Evolutionary conservation across 2,113 vertebrate species (phyloP).

Genomic region (Heterochromis multidens): DNA sequence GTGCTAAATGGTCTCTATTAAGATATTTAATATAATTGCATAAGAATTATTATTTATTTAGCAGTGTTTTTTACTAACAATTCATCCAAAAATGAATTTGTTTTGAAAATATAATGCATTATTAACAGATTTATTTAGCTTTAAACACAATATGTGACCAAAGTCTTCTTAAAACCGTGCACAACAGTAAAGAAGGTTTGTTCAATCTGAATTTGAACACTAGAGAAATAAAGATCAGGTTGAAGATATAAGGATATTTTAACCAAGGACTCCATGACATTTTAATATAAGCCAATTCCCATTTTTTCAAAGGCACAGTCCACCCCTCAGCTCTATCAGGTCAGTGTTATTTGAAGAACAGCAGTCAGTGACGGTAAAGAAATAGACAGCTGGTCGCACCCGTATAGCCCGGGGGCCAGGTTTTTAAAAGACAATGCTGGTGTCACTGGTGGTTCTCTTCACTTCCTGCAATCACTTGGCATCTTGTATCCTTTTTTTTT

Average conservation of each 20-base stretch:
- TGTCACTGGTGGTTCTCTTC: background rate
- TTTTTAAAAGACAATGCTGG: background rate
- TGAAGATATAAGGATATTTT: background rate
- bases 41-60: background rate
- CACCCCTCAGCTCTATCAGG: background rate
- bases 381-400: conserved; percentile 2
- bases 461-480: background rate
- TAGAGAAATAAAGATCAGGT: background rate
- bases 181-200: background rate
- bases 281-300: background rate
- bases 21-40: background rate
- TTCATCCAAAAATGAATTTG: no score
- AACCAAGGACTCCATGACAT: background rate
- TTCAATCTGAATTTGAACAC: background rate
- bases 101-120: no score
- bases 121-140: no score
- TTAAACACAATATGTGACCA: background rate
- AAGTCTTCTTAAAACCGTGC: background rate
- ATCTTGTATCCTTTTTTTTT: background rate
- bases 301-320: background rate
- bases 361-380: background rate
- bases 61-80: background rate
- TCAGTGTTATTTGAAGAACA: conserved; percentile 25
- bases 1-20: background rate
- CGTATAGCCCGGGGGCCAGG: background rate